Conservation (phyloP, 2,113 vertebrate genomes). For the Lontra canadensis region DNA sequence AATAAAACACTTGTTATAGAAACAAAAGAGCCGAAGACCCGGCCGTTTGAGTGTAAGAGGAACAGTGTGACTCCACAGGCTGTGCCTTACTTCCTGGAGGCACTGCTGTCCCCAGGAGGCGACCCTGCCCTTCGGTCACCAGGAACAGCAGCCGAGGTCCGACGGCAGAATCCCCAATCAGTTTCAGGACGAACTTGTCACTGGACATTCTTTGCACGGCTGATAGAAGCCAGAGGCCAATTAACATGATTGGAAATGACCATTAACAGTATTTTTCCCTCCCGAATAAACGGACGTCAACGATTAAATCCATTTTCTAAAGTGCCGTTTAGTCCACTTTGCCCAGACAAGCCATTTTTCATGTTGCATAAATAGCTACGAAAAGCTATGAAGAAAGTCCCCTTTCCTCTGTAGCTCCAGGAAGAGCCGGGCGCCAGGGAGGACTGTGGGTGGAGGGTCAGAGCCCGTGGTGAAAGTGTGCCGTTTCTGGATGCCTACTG, state of each 20-base stretch:
- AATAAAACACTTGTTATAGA: background rate
- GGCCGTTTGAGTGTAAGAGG: background rate
- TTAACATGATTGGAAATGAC: background rate
- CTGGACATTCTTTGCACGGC: background rate
- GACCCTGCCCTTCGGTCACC: background rate
- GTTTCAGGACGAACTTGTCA: background rate
- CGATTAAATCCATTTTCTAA: background rate
- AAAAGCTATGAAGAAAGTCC: background rate
- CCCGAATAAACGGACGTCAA: background rate
- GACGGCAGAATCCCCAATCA: background rate
- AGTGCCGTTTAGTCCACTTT: background rate
- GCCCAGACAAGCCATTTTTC: background rate
- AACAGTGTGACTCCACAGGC: background rate
- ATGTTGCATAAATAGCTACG: background rate
- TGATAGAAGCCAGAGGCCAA: background rate
- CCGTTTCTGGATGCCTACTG: background rate
- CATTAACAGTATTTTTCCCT: background rate
- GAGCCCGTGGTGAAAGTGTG: background rate
- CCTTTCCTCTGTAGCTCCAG: background rate
- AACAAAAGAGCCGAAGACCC: background rate
- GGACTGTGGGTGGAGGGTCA: background rate
- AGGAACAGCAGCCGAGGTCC: background rate
- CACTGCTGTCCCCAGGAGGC: background rate
- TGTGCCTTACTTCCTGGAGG: background rate
- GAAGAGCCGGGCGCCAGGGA: background rate